Base-by-base conservation (phyloP, 2,113 vertebrate genomes). In the Entelurus aequoreus region DNA sequence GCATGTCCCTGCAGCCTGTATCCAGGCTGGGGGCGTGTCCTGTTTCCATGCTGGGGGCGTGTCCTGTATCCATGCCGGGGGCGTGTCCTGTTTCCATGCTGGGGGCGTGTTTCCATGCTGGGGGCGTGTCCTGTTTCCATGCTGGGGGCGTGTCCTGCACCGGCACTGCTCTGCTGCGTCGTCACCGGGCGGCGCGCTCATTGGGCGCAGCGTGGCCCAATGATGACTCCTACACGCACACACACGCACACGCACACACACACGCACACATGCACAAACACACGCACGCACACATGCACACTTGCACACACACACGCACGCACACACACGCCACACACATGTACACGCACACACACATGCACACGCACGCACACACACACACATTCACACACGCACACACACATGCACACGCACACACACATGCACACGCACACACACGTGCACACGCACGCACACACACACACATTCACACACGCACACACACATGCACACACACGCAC, bases 21-120 rank as follows among this genome's bases (percentile, higher is more conserved):
- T 89, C 90, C 90, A 87, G 78, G 90, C 87, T 86, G 90, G 90
- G 87, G 90, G 90, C 89, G 90, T 87, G 90, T 71, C 87, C 68
- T 28, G 51, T 46, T 12, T 46, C 42, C 91, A 88, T 81, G 91
- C 88, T 87, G 90, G 91, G 87, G 90, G 90, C 89, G 90, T 87
- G 90, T 72, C 87, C 69, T 49, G 48, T 48, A 72, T 81, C 82
- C 21, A n/a, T n/a, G n/a, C n/a, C n/a, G n/a, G n/a, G n/a, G n/a
- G n/a, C n/a, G n/a, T n/a, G n/a, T n/a, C 64, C 73, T 80, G 87
- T 90, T 87, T 89, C 90, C 90, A 87, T 79, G 90, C 87, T 86
- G 90, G 90, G 87, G 90, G 90, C 89, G 90, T 87, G 90, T 71
- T 12, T 46, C 42, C 91, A 88, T 81, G 91, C 88, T 87, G 90